phyloP scores from a whole-genome alignment of 92 coral and sea anemone species.

The Palythoa heliodiscus region DNA sequence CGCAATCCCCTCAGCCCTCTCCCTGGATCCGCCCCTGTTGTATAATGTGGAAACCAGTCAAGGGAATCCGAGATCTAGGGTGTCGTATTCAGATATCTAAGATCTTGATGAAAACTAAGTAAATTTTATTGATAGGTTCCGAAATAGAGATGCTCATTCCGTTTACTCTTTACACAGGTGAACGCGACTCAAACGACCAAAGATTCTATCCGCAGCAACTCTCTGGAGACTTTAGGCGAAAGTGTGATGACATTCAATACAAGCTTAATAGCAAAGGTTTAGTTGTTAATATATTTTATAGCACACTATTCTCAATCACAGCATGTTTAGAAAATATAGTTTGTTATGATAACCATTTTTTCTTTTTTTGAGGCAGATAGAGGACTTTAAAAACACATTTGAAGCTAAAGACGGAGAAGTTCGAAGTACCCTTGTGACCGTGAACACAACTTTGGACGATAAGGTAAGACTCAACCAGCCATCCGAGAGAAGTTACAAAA shows the following conservation, averaged over 20 bases:
- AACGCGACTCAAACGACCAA: slow-evolving; percentile 1
- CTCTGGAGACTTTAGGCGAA: not conserved
- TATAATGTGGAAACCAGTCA: too few species aligned
- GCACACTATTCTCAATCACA: not conserved
- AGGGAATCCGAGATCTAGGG: too few species aligned
- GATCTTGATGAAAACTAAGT: too few species aligned
- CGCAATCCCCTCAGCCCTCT: too few species aligned
- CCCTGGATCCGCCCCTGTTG: too few species aligned
- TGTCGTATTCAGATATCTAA: too few species aligned
- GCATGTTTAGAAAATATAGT: not conserved
- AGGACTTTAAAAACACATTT: not conserved
- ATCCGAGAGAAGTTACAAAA: too few species aligned
- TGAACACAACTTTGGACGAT: slow-evolving; percentile 4
- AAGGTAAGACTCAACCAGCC: not conserved
- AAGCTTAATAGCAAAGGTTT: slow-evolving; percentile 11
- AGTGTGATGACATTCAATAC: not conserved
- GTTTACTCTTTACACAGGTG: not conserved
- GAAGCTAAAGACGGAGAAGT: slow-evolving; percentile 2
- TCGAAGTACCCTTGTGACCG: not conserved
- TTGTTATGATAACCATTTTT: not conserved
- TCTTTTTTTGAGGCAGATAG: not conserved
- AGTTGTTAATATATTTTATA: too few species aligned
- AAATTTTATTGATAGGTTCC: not conserved
- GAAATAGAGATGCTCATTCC: not conserved
- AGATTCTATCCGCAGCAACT: not conserved